Evolutionary conservation across 2,113 vertebrate genomes (phyloP), one percentile per base, ranked within the genome.

Genomic region (Caranx ignobilis): DNA sequence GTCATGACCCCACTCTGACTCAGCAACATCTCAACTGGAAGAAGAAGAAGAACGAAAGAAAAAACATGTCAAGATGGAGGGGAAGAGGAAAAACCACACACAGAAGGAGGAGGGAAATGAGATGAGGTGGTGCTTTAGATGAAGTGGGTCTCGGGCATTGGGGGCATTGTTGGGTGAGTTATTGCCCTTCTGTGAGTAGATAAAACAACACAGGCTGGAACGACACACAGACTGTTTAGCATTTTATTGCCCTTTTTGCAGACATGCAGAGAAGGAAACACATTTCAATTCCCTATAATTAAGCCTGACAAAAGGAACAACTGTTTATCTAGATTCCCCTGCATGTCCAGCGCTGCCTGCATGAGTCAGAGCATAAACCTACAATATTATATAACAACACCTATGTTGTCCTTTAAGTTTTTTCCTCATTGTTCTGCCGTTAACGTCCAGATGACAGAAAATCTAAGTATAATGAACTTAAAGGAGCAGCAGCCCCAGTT

Each of bases 21-120:
- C 88, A 84, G 88, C 87, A 65, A 41, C 71, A 73, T 57, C 7
- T 77, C 47, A 43, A 43, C 90, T 91, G 88, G 61, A 90, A 26
- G 26, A 26, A 26, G 26, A 26, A 26, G 79, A 15, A 75, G 37
- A 87, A 71, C 9, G 11, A 73, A 62, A 81, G 55, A 79, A 86
- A 85, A 65, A 85, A 39, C 81, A 1, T 61, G 64, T 83, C 47
- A 79, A 63, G 60, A 71, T 32, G 47, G 37, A 52, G 52, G 41
- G 60, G 48, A 31, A 50, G 43, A 47, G 12, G 2, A 32, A 0
- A 35, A 31, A 52, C 19, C 7, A 50, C 48, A 50, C 6, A 3
- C 2, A 31, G 32, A 21, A 55, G 15, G n/a, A 11, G n/a, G 6
- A 0, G 21, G 10, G 26, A 48, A 41, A 50, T 41, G 3, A 61